Conservation (phyloP, 1,140 invertebrate species). For the Drosophila repleta region DNA sequence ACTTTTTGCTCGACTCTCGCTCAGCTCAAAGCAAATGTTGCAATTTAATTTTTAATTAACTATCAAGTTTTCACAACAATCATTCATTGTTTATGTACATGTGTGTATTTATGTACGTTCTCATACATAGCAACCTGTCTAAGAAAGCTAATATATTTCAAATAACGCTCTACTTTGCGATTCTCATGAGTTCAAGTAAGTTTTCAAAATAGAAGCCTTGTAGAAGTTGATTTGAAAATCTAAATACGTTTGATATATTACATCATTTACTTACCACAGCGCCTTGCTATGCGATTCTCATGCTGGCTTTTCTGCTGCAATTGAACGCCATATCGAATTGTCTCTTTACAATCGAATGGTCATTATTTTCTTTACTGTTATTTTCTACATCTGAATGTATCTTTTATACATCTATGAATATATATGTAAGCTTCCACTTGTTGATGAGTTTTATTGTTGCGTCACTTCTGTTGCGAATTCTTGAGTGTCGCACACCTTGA, state of each 20-base stretch:
- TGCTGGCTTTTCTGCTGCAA: too few species aligned
- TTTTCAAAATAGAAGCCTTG: not conserved
- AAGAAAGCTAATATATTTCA: too few species aligned
- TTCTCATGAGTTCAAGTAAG: conserved; percentile 4
- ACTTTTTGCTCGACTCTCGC: not conserved
- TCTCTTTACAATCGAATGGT: too few species aligned
- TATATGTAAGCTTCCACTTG: not conserved
- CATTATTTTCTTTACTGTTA: not conserved
- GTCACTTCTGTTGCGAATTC: conserved; percentile 37
- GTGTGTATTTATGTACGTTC: conserved; percentile 4
- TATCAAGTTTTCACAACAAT: conserved; percentile 39
- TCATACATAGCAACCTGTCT: not conserved
- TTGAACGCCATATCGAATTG: too few species aligned
- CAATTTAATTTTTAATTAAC: conserved; percentile 34
- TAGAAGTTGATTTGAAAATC: too few species aligned
- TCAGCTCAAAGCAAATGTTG: not conserved
- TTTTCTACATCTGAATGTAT: not conserved
- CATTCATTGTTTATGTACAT: conserved; percentile 50
- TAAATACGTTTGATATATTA: too few species aligned
- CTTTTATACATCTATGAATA: conserved; percentile 6
- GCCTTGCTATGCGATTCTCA: too few species aligned
- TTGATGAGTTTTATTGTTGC: conserved; percentile 32
- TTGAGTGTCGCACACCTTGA: conserved; percentile 30
- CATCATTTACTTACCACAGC: too few species aligned
- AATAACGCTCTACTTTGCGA: not conserved